Conservation (phyloP, 2,888 invertebrate genomes). For the Epinotia brunnichana region DNA sequence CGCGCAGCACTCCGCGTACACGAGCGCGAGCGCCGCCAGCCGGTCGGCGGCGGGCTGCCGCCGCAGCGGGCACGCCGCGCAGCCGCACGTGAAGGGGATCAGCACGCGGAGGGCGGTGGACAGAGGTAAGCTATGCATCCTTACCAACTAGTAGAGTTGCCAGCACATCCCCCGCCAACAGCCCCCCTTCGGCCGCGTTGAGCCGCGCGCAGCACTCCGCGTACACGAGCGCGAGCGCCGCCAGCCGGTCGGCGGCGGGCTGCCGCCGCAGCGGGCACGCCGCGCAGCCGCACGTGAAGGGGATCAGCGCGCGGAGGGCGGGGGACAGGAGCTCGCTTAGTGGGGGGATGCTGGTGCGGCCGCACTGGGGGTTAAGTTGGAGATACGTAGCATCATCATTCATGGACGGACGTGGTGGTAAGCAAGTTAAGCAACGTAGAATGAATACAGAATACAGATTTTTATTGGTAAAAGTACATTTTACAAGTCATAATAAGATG, state of each 20-base stretch:
- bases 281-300: slow-evolving; percentile 57
- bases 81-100: slow-evolving; percentile 59
- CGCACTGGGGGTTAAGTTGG: slow-evolving; percentile 66
- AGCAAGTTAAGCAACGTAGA: no score
- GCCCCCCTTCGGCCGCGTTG: slow-evolving; percentile 17
- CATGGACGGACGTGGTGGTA: not conserved
- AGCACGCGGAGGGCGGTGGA: slow-evolving; percentile 51
- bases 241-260: slow-evolving; percentile 18
- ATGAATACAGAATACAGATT: no score
- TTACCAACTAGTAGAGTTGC: slow-evolving; percentile 54
- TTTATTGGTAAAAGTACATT: no score
- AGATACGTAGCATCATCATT: not conserved
- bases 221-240: slow-evolving; percentile 39
- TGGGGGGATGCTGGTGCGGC: slow-evolving; percentile 58
- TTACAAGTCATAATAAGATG: no score
- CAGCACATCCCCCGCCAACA: slow-evolving; percentile 51
- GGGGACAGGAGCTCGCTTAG: slow-evolving; percentile 53
- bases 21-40: slow-evolving; percentile 25
- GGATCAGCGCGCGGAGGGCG: slow-evolving; percentile 52
- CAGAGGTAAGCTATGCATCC: no score
- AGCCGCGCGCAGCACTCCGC: slow-evolving; percentile 39
- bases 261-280: slow-evolving; percentile 34
- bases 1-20: slow-evolving; percentile 43
- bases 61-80: slow-evolving; percentile 36
- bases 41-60: no score